A percentile compares a stretch with the other conserved stretches of the same genome.
Evolutionary conservation across 2,797 vertebrate genomes (phyloP).

Genomic region (Paguma larvata): DNA sequence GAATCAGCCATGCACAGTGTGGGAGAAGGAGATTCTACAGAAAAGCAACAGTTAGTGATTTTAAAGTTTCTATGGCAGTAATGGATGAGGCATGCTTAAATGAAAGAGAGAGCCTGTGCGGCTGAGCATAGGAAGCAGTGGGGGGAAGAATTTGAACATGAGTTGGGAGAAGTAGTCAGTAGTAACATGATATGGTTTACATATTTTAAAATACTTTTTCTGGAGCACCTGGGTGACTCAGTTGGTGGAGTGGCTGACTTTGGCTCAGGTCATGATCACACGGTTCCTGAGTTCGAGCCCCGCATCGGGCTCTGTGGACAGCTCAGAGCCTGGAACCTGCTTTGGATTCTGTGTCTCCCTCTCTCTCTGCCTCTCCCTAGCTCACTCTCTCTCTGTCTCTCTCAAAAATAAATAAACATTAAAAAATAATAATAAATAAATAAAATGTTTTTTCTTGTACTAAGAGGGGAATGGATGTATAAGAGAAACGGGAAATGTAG

Average conservation of each 20-base stretch:
- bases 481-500: background rate
- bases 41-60: background rate
- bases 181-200: background rate
- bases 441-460: background rate
- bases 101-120: rapidly evolving
- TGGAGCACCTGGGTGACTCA: too few species aligned
- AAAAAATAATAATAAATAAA: too few species aligned
- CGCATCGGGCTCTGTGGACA: too few species aligned
- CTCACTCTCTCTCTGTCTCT: too few species aligned
- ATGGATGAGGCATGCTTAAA: background rate
- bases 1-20: background rate
- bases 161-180: background rate
- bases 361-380: too few species aligned
- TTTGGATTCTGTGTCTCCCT: too few species aligned
- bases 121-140: background rate
- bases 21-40: background rate
- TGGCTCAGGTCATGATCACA: too few species aligned
- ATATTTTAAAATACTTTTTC: background rate
- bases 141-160: background rate
- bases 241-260: too few species aligned
- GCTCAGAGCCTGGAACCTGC: too few species aligned
- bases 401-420: too few species aligned
- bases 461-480: background rate
- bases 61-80: background rate
- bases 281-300: too few species aligned